Evolutionary conservation across 2,113 vertebrate genomes (phyloP), one percentile per base, ranked within the genome.

Genomic region (Hyperopisus bebe): DNA sequence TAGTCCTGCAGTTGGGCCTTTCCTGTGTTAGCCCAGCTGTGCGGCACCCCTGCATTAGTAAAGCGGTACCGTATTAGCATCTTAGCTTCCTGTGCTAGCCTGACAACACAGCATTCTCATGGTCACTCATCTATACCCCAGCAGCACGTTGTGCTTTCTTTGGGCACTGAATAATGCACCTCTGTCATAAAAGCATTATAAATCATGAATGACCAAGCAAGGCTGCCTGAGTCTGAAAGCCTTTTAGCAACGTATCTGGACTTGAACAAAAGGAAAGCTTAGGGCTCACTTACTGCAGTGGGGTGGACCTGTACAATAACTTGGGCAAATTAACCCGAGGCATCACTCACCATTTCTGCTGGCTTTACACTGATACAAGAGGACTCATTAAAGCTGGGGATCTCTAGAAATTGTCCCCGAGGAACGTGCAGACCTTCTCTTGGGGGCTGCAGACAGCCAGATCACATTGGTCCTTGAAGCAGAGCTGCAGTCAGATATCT

Each of bases 31-130:
- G n/a, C 70, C 70, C 31, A 77, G 62, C 62, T 70, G n/a, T 70
- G 62, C 10, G 27, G 10, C n/a, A 27, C 62, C n/a, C 35, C 10
- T 31, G 27, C 27, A 70, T 70, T 31, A 31, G n/a, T 70, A 9
- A 31, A 27, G n/a, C 62, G 3, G 10, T 31, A 70, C 62, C 1
- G 3, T 13, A 27, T 27, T 31, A 70, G 62, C 62, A 31, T 70
- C 10, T 13, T 70, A 70, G n/a, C 10, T 70, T 70, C 27, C 62
- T 31, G 62, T 70, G n/a, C n/a, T 70, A 77, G 31, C 35, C 35
- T 80, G 74, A 80, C n/a, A 5, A 91, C 91, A 90, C 90, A 90
- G 89, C 90, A 90, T 91, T 91, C 90, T 86, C 90, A 90, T 92
- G 92, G 94, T 92, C 92, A 92, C 92, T 44, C 24, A 58, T 66